These are phyloP conservation scores for Drosophila subpulchrella DNA, from an alignment of 1,140 invertebrate species.

Conservation along the genomic window DNA sequence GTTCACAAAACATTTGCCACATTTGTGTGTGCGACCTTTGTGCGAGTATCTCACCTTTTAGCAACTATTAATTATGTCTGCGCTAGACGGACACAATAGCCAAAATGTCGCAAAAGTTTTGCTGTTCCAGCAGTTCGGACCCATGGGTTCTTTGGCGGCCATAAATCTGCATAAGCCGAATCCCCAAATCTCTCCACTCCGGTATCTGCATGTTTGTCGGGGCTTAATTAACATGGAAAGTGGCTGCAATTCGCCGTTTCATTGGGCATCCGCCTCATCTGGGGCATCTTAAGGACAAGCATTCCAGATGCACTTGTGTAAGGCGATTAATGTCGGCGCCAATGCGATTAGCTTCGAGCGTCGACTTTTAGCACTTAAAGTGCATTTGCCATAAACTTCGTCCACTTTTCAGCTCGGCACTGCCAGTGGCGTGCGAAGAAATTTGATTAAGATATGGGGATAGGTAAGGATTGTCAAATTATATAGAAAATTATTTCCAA, in stretches of 20 bases:
- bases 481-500: too few relatives aligned
- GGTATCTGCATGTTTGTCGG: conserved; percentile 22
- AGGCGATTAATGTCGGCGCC: conserved; percentile 63
- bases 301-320: conserved; percentile 44
- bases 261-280: conserved; percentile 12
- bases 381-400: conserved; percentile 45
- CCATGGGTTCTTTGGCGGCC: conserved; percentile 28
- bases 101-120: conserved; percentile 68
- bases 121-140: conserved; percentile 62
- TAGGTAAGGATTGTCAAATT: not conserved
- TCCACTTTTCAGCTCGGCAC: not conserved
- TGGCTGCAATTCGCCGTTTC: conserved; percentile 43
- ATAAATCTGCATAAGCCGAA: conserved; percentile 76
- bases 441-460: not conserved
- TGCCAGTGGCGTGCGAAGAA: not conserved
- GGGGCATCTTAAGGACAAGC: conserved; percentile 56
- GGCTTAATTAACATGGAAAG: conserved; percentile 52
- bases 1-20: conserved; percentile 41
- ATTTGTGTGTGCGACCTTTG: conserved; percentile 53
- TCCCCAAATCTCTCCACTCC: conserved; percentile 33
- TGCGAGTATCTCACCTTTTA: conserved; percentile 65
- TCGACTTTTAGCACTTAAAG: conserved; percentile 70
- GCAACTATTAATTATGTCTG: conserved; percentile 71
- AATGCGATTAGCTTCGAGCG: conserved; percentile 68
- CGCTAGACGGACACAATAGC: conserved; percentile 58